A percentile compares a stretch with the other conserved stretches of the same genome.
Conservation (phyloP, 92 coral and sea anemone species). For the Zoanthus gigantus region DNA sequence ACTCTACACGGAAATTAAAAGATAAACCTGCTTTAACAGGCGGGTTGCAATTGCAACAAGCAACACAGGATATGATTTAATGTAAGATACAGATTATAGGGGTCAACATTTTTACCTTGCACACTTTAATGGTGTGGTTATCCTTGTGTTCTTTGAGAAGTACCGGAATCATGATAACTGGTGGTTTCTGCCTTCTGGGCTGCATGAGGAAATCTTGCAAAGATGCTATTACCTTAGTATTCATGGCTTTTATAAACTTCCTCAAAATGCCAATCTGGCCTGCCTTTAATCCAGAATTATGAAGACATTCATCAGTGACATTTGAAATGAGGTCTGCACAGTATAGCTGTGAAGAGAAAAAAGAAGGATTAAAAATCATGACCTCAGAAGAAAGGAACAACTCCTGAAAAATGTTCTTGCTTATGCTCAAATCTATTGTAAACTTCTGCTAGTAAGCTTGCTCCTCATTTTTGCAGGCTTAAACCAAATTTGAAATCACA, state of each 20-base stretch:
- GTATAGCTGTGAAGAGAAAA: slow-evolving; percentile 3
- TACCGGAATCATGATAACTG: not conserved
- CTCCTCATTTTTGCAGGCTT: not conserved
- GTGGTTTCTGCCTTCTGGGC: no score
- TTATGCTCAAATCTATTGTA: not conserved
- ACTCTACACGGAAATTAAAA: slow-evolving; percentile 2
- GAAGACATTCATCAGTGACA: slow-evolving; percentile 8
- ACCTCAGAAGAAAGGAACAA: not conserved
- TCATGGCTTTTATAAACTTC: not conserved
- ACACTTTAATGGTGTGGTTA: not conserved
- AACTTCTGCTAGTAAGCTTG: not conserved
- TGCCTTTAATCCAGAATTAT: not conserved
- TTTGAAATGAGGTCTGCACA: not conserved
- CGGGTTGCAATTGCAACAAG: slow-evolving; percentile 6
- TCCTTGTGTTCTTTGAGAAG: not conserved
- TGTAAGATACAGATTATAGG: not conserved
- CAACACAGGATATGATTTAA: not conserved
- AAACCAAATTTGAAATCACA: slow-evolving; percentile 2
- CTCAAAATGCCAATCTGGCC: not conserved
- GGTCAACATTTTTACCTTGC: not conserved
- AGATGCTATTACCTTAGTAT: slow-evolving; percentile 1
- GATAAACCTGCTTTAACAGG: slow-evolving; percentile 1
- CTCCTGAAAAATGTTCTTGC: not conserved
- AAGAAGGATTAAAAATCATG: not conserved
- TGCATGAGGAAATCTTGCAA: no score